phyloP scores from a whole-genome alignment of 92 coral and sea anemone genomes.

The Phenganax marumi region DNA sequence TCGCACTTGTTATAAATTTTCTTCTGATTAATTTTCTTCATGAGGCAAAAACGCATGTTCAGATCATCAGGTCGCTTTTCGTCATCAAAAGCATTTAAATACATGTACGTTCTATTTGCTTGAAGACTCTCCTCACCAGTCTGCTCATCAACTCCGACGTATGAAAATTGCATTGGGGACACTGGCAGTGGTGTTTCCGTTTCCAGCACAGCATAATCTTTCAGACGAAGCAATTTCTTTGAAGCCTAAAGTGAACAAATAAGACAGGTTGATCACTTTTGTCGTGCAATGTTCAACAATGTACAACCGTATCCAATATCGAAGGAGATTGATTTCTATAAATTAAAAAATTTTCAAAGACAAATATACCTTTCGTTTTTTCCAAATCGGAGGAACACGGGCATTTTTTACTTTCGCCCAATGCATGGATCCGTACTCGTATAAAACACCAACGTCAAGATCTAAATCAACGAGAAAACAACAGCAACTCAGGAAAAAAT shows the following conservation, averaged over 20 bases:
- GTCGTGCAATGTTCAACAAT: neutral
- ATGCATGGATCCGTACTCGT: neutral
- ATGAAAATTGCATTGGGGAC: constrained; percentile 3
- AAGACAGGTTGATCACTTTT: neutral
- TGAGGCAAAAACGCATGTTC: constrained; percentile 14
- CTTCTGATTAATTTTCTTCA: neutral
- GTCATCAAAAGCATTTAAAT: constrained; percentile 29
- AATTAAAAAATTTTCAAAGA: neutral
- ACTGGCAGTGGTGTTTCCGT: constrained; percentile 9
- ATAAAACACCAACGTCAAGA: constrained; percentile 19
- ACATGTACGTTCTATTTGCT: constrained; percentile 12
- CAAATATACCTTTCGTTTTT: neutral
- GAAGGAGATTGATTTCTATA: neutral
- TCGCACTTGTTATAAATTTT: constrained; percentile 28
- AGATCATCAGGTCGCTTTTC: neutral
- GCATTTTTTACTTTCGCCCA: constrained; percentile 11
- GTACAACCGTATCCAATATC: neutral
- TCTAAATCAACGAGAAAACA: neutral
- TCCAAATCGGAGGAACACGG: constrained; percentile 5
- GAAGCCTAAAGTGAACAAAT: neutral
- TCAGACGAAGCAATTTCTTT: neutral
- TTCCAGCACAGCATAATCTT: constrained; percentile 30
- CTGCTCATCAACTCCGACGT: neutral
- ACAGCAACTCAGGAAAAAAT: neutral
- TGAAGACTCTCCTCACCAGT: constrained; percentile 11